These are phyloP conservation scores for Cladopsammia gracilis DNA, from an alignment of 64 coral and sea anemone genomes.

Conservation along the genomic window DNA sequence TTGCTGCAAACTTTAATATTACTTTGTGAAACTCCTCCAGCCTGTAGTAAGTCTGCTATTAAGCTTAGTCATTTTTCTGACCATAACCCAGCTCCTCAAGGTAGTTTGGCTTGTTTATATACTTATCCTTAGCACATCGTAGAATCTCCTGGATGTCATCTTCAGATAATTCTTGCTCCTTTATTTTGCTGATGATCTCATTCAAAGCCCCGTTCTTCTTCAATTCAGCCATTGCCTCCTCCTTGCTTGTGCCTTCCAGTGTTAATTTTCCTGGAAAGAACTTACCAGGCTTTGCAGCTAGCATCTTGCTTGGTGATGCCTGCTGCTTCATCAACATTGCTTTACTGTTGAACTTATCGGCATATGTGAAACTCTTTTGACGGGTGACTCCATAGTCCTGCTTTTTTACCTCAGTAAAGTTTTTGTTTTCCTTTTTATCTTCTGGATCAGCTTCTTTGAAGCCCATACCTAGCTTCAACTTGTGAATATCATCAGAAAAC, in stretches of 20 bases:
- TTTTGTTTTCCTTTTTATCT: constrained; percentile 17
- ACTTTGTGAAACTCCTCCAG: too few relatives aligned
- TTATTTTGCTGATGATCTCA: constrained; percentile 60
- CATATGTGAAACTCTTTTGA: constrained; percentile 52
- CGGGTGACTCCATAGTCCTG: constrained; percentile 59
- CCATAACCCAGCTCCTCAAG: constrained; percentile 68
- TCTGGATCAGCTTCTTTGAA: constrained; percentile 55
- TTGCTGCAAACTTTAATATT: too few relatives aligned
- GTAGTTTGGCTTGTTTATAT: constrained; percentile 83
- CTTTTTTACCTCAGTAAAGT: neutral
- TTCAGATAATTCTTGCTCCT: constrained; percentile 84
- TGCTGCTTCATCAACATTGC: constrained; percentile 73
- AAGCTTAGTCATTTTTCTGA: constrained; percentile 47
- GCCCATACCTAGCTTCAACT: constrained; percentile 85
- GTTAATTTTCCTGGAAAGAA: constrained; percentile 11
- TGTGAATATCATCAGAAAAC: constrained; percentile 87
- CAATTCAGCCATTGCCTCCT: constrained; percentile 65
- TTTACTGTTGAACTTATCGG: constrained; percentile 55
- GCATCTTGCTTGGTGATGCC: constrained; percentile 72
- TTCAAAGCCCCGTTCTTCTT: constrained; percentile 38
- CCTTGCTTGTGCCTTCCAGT: constrained; percentile 33
- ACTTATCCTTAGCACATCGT: constrained; percentile 79
- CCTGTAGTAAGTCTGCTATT: too few relatives aligned
- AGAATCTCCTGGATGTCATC: constrained; percentile 93
- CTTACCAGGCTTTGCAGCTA: constrained; percentile 20